phyloP scores from a whole-genome alignment of 2,113 vertebrate genomes.

The Sinocyclocheilus rhinocerous region DNA sequence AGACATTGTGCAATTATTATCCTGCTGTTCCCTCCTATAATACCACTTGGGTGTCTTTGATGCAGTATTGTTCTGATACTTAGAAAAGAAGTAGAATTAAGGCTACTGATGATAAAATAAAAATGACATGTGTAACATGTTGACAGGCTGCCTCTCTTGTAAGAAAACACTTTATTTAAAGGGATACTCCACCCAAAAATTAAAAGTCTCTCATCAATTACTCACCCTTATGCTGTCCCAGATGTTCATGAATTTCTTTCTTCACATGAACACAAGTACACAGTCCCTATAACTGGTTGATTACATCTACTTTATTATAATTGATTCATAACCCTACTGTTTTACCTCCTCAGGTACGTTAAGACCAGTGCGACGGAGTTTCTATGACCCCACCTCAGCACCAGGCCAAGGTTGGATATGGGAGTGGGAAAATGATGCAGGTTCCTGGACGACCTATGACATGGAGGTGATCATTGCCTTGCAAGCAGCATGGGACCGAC shows the following conservation, averaged over 20 bases:
- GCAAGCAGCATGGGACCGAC: conserved; percentile 93
- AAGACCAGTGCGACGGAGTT: conserved; percentile 90
- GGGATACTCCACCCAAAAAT: not conserved
- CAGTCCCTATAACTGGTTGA: not conserved
- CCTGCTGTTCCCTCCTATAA: not conserved
- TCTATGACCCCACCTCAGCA: conserved; percentile 92
- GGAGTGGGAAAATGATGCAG: conserved; percentile 97
- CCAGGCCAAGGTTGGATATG: conserved; percentile 95
- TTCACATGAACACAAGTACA: not conserved
- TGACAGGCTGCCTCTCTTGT: not conserved
- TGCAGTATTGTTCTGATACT: not conserved
- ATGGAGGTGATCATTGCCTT: conserved; percentile 96
- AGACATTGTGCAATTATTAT: conserved; percentile 10
- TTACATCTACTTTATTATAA: conserved; percentile 82
- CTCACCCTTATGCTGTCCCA: not conserved
- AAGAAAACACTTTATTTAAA: conserved; percentile 3
- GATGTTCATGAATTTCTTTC: not conserved
- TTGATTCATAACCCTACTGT: conserved; percentile 68
- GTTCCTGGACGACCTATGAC: conserved; percentile 93
- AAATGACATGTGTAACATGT: not conserved
- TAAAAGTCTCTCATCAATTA: not conserved
- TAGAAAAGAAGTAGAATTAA: not conserved
- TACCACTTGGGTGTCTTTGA: conserved; percentile 5
- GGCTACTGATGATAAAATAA: not conserved
- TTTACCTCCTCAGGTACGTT: conserved; percentile 87